A percentile compares a stretch with the other conserved stretches of the same genome.
These are phyloP conservation scores for Brachyrhaphis roseni DNA, from an alignment of 2,797 vertebrate species.

Conservation along the genomic window DNA sequence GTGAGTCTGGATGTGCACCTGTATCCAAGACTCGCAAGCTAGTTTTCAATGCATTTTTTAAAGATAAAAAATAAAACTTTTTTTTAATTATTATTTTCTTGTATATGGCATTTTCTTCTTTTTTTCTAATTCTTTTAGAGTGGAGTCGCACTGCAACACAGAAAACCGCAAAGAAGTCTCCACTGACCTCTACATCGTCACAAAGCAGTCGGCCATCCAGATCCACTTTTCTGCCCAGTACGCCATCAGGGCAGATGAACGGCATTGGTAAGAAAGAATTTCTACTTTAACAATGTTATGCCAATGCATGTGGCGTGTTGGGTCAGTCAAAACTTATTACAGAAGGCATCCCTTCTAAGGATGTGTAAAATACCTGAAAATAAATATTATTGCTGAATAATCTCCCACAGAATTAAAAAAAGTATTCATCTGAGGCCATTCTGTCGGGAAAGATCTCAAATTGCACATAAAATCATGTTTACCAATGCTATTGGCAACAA, in stretches of 20 bases:
- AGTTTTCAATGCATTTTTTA: background rate
- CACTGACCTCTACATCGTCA: constrained; percentile 81
- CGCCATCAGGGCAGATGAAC: constrained; percentile 78
- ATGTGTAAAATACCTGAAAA: background rate
- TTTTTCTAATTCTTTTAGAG: constrained; percentile 74
- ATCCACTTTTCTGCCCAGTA: constrained; percentile 83
- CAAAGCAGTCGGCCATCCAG: constrained; percentile 87
- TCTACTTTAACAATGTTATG: background rate
- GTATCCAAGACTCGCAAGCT: background rate
- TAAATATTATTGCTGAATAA: background rate
- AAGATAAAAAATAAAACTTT: background rate
- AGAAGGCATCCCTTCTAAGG: background rate
- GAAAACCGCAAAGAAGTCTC: constrained; percentile 81
- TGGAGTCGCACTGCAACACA: constrained; percentile 96
- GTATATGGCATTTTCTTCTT: background rate
- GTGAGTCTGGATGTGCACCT: constrained; percentile 67
- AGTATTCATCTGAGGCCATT: background rate
- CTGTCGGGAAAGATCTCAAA: background rate
- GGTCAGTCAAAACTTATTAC: too few relatives aligned
- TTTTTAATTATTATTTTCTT: background rate
- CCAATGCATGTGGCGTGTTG: too few relatives aligned
- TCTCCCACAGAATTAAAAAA: background rate
- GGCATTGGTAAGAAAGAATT: constrained; percentile 68
- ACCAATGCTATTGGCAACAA: background rate
- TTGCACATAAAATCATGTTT: background rate